Evolutionary conservation across 2,113 vertebrate species (phyloP).

Genomic region (Neofelis nebulosa): DNA sequence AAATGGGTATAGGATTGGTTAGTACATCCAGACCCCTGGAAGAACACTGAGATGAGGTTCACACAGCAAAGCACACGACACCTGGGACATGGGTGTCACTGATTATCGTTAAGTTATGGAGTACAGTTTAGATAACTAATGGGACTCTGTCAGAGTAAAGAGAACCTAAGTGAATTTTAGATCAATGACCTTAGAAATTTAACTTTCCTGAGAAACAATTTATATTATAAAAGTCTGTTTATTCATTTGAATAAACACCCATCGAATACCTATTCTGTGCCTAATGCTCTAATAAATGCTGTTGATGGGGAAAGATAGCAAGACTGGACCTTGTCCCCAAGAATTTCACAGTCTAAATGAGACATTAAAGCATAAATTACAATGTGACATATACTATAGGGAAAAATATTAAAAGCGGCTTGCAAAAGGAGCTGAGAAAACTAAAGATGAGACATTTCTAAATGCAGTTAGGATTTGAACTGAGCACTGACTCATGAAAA

Average conservation of each 20-base stretch:
- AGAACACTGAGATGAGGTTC: not conserved
- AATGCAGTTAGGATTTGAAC: not conserved
- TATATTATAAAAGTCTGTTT: not conserved
- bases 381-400: not conserved
- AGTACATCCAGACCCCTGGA: too few relatives aligned
- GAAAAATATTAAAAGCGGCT: not conserved
- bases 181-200: not conserved
- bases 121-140: not conserved
- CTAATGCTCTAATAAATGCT: not conserved
- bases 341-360: not conserved
- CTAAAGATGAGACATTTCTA: not conserved
- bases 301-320: not conserved
- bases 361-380: not conserved
- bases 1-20: not conserved
- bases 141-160: not conserved
- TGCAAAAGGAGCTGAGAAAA: not conserved
- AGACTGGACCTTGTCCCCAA: not conserved
- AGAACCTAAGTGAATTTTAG: not conserved
- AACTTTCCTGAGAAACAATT: not conserved
- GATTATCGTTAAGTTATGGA: not conserved
- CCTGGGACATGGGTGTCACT: fast-evolving
- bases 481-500: not conserved
- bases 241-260: not conserved
- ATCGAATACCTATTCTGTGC: not conserved
- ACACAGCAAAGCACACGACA: not conserved